These are phyloP conservation scores for Zingel zingel DNA, from an alignment of 2,113 vertebrate species.

Conservation along the genomic window DNA sequence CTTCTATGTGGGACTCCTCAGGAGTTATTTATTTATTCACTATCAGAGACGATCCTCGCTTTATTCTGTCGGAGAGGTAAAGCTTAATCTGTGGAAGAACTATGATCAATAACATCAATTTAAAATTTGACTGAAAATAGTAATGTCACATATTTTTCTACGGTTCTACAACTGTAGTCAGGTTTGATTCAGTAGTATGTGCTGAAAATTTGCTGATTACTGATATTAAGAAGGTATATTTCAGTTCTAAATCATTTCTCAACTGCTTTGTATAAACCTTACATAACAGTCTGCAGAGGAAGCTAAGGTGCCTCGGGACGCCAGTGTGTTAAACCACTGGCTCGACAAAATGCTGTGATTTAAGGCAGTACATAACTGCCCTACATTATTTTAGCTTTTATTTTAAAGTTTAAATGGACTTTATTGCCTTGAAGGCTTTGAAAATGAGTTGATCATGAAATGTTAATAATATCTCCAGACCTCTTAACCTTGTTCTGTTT, in stretches of 20 bases:
- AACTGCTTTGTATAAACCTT: slow-evolving; percentile 28
- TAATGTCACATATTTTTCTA: background rate
- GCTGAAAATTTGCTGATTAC: slow-evolving; percentile 28
- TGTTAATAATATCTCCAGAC: slow-evolving; percentile 35
- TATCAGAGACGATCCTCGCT: background rate
- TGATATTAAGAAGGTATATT: slow-evolving; percentile 38
- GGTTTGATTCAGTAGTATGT: slow-evolving; percentile 26
- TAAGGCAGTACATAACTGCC: slow-evolving; percentile 7
- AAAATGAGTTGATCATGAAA: slow-evolving; percentile 44
- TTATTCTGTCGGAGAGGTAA: background rate
- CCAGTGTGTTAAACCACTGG: slow-evolving; percentile 24
- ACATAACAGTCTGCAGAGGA: slow-evolving; percentile 28
- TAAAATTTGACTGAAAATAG: background rate
- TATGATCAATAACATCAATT: background rate
- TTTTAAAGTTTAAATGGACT: slow-evolving; percentile 30
- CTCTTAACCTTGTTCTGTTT: slow-evolving; percentile 20
- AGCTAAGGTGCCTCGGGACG: slow-evolving; percentile 16
- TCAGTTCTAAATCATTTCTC: slow-evolving; percentile 50
- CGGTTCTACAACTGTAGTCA: background rate
- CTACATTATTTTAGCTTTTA: slow-evolving; percentile 22
- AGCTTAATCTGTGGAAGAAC: too few species aligned
- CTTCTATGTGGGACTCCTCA: background rate
- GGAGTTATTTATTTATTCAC: background rate
- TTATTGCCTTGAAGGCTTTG: slow-evolving; percentile 24
- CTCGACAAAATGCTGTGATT: slow-evolving; percentile 40